These are phyloP conservation scores for Daboia siamensis DNA, from an alignment of 2,113 vertebrate genomes.

Conservation along the genomic window DNA sequence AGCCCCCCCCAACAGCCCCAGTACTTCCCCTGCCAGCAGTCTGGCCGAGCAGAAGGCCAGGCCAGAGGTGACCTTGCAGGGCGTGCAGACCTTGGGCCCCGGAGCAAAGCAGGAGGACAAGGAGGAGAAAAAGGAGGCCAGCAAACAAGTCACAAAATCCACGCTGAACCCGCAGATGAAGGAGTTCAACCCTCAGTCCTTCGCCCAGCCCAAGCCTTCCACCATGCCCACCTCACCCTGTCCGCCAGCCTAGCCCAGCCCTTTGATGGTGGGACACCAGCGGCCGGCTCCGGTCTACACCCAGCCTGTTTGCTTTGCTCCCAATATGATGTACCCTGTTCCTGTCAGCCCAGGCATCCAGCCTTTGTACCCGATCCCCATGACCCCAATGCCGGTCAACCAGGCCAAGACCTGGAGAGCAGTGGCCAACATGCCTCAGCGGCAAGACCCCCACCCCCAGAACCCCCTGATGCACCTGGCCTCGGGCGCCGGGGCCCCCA, in stretches of 20 bases:
- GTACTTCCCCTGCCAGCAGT: constrained; percentile 75
- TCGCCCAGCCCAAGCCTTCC: constrained; percentile 96
- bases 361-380: constrained; percentile 95
- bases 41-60: constrained; percentile 84
- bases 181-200: constrained; percentile 94
- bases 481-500: constrained; percentile 90
- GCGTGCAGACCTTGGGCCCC: constrained; percentile 88
- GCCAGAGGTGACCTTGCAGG: constrained; percentile 93
- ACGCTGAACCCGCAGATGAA: constrained; percentile 97
- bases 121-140: constrained; percentile 91
- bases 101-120: constrained; percentile 87
- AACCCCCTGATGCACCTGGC: constrained; percentile 96
- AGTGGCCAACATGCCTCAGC: constrained; percentile 97
- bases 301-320: constrained; percentile 94
- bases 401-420: constrained; percentile 97
- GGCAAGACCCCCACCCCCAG: constrained; percentile 94
- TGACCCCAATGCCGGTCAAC: constrained; percentile 96
- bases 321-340: constrained; percentile 95
- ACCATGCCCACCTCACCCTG: constrained; percentile 94
- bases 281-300: constrained; percentile 88
- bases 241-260: constrained; percentile 95
- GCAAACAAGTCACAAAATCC: constrained; percentile 96
- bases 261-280: constrained; percentile 94
- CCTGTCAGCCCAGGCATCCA: constrained; percentile 96
- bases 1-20: constrained; percentile 88